Percentiles rank a stretch among this genome's conserved stretches.
Evolutionary conservation across 64 coral and sea anemone species (phyloP).

Genomic region (Montipora foliosa): DNA sequence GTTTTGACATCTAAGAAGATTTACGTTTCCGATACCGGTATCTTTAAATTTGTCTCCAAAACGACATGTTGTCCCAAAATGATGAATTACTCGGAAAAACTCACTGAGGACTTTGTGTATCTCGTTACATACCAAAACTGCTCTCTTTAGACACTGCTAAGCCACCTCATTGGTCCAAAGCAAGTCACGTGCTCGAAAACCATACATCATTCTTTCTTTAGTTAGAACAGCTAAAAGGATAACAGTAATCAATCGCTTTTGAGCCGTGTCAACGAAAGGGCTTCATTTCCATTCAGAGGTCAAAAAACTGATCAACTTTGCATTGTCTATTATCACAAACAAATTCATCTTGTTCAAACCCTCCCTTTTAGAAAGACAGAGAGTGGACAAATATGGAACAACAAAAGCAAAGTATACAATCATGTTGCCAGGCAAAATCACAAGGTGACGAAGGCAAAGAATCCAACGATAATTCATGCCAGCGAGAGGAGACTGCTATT

Average conservation of each 20-base stretch:
- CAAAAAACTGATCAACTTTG: conserved; percentile 41
- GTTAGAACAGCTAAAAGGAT: background rate
- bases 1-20: conserved; percentile 46
- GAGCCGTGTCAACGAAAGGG: conserved; percentile 12
- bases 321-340: conserved; percentile 46
- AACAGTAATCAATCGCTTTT: background rate
- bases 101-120: conserved; percentile 2
- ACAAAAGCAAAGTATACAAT: background rate
- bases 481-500: background rate
- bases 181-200: conserved; percentile 37
- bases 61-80: conserved; percentile 40
- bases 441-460: background rate
- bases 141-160: conserved; percentile 11
- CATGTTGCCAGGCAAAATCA: conserved; percentile 34
- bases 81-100: conserved; percentile 59
- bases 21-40: conserved; percentile 40
- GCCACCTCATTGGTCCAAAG: conserved; percentile 12
- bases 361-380: conserved; percentile 10
- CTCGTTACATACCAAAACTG: conserved; percentile 43
- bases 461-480: background rate
- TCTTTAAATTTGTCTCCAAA: conserved; percentile 21
- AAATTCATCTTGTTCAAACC: conserved; percentile 25
- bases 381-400: conserved; percentile 9
- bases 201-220: conserved; percentile 59
- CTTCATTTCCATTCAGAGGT: conserved; percentile 23